These are phyloP conservation scores for Meteorus sp. DNA, from an alignment of 1,140 invertebrate genomes.

Conservation along the genomic window DNA sequence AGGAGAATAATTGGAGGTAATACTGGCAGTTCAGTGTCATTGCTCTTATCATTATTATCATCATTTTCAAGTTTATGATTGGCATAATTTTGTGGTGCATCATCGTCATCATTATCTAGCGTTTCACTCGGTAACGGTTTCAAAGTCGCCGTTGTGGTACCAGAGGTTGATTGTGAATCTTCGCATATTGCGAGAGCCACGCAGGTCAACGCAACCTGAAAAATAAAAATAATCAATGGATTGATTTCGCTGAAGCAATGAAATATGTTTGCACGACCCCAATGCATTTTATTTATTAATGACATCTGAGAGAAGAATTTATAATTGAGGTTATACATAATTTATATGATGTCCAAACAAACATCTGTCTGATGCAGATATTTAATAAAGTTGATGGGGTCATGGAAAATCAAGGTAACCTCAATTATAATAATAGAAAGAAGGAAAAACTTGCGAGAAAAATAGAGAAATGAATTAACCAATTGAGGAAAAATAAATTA, in stretches of 20 bases:
- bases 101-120: too few species aligned
- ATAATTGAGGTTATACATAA: too few species aligned
- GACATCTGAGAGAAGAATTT: too few species aligned
- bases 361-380: not conserved
- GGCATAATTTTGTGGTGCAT: too few species aligned
- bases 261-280: not conserved
- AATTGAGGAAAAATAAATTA: too few species aligned
- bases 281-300: not conserved
- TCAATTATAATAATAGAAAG: slow-evolving; percentile 33
- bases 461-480: too few species aligned
- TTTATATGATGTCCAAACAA: too few species aligned
- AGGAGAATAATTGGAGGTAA: slow-evolving; percentile 51
- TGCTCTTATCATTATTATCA: slow-evolving; percentile 18
- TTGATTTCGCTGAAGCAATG: too few species aligned
- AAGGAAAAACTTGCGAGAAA: too few species aligned
- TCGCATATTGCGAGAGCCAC: slow-evolving; percentile 29
- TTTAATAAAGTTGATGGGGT: slow-evolving; percentile 1
- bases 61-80: slow-evolving; percentile 7
- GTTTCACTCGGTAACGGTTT: too few species aligned
- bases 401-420: slow-evolving; percentile 40
- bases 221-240: slow-evolving; percentile 19
- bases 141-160: not conserved
- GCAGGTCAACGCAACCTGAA: slow-evolving; percentile 42
- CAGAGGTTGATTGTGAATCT: not conserved
- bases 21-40: slow-evolving; percentile 40